Evolutionary conservation across 2,113 vertebrate species (phyloP), one percentile per base, ranked within the genome.

Genomic region (Oplegnathus fasciatus): DNA sequence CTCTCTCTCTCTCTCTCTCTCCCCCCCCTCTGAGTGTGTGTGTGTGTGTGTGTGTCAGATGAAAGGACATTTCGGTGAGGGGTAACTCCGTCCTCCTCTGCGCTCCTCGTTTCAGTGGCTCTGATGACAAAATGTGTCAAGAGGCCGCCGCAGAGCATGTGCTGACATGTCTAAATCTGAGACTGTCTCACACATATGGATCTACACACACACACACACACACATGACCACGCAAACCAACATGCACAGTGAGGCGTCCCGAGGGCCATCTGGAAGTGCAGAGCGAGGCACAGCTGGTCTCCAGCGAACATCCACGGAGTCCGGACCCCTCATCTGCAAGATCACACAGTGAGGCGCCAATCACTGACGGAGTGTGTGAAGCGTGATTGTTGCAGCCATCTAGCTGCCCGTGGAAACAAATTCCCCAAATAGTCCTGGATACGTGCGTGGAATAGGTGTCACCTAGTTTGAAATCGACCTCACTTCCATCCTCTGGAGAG

Each of bases 101-200:
- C 3, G 24, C 77, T 80, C 75, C 64, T 76, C 55, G 42, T 92
- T 87, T 91, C 88, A 76, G 83, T 82, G 58, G 67, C 89, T 90
- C 87, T 89, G 88, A 92, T 92, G 91, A 92, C 89, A 91, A 93
- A 93, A 89, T 75, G 83, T 89, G 86, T 92, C 89, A 72, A 86
- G 86, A 85, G 75, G 82, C 87, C 52, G 84, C 86, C 50, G 69
- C 86, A 40, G 82, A 91, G 74, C 93, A 86, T 92, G 92, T 81
- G 44, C 89, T 79, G 89, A 92, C 94, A 93, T 86, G 94, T 93
- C 92, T 89, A 88, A 90, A 93, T 93, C 89, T 65, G 79, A 94
- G 86, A 89, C 68, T 10, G 71, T 61, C 88, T 85, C 67, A 13
- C 80, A 80, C 78, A 32, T 84, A 84, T 71, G 58, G 40, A 86